A percentile compares a stretch with the other conserved stretches of the same genome.
Conservation (phyloP, 2,888 invertebrate genomes). For the Argyresthia goedartella region DNA sequence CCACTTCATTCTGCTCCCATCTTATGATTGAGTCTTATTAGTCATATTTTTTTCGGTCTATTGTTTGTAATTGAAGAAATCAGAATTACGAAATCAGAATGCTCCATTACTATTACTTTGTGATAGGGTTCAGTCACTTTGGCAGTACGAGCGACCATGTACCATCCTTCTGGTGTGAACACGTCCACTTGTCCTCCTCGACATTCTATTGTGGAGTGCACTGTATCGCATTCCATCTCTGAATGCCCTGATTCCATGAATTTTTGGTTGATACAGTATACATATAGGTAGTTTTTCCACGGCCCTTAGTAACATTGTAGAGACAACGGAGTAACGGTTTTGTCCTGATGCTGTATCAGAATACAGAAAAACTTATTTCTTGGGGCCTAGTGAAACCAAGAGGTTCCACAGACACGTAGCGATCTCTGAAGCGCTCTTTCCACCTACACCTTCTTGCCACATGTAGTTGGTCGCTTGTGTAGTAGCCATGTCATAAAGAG, state of each 20-base stretch:
- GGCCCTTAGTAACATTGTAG: neutral
- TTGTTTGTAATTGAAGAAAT: too few species aligned
- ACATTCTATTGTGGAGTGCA: slow-evolving; percentile 26
- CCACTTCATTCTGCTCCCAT: too few species aligned
- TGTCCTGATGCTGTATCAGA: slow-evolving; percentile 4
- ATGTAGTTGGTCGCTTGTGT: neutral
- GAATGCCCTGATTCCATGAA: slow-evolving; percentile 9
- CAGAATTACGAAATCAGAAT: too few species aligned
- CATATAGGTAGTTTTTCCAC: neutral
- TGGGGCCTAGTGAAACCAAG: neutral
- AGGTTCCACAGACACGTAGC: slow-evolving; percentile 3
- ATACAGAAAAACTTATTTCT: slow-evolving; percentile 2
- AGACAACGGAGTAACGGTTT: neutral
- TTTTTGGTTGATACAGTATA: slow-evolving; percentile 3
- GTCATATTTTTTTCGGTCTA: too few species aligned
- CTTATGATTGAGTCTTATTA: too few species aligned
- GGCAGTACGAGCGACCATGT: too few species aligned
- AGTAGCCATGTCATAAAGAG: neutral
- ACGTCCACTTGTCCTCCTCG: too few species aligned
- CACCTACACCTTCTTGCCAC: neutral
- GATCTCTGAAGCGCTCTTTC: slow-evolving; percentile 4
- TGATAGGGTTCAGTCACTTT: too few species aligned
- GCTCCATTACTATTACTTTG: too few species aligned
- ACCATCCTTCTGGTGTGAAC: too few species aligned
- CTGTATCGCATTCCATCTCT: slow-evolving; percentile 18